Percentiles rank a stretch among this genome's conserved stretches.
Conservation (phyloP, 2,113 vertebrate genomes). For the Syngnathus typhle region DNA sequence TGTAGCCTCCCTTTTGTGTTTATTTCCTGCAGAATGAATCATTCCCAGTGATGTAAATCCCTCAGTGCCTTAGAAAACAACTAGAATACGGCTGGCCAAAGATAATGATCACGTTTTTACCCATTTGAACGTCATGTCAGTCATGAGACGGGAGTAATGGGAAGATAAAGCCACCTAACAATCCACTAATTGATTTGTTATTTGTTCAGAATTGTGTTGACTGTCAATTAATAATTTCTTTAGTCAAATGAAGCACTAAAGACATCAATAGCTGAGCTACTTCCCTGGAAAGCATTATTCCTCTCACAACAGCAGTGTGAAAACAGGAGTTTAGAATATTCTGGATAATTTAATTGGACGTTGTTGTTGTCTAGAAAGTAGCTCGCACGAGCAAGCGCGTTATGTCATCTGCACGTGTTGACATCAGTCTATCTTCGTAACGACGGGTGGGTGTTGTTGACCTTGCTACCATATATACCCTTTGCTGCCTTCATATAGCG, state of each 20-base stretch:
- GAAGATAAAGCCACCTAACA: too few species aligned
- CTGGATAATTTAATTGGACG: constrained; percentile 3
- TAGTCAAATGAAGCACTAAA: too few species aligned
- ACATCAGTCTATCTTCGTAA: background rate
- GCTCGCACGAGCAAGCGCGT: constrained; percentile 32
- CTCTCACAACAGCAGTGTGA: too few species aligned
- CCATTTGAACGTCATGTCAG: background rate
- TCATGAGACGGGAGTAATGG: too few species aligned
- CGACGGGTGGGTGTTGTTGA: constrained; percentile 21
- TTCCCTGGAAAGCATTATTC: too few species aligned
- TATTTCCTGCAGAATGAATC: background rate
- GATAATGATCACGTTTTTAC: background rate
- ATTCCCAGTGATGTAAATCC: background rate
- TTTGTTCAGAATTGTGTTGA: too few species aligned
- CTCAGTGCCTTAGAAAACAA: background rate
- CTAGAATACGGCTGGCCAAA: background rate
- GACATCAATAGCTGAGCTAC: too few species aligned
- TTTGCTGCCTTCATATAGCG: constrained; percentile 58
- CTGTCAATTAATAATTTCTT: too few species aligned
- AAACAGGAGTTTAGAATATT: too few species aligned
- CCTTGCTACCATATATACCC: constrained; percentile 53
- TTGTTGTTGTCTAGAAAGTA: constrained; percentile 31
- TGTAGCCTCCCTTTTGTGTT: background rate
- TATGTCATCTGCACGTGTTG: constrained; percentile 28
- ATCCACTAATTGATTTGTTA: too few species aligned